phyloP scores from a whole-genome alignment of 2,888 invertebrate species.

The Drosophila birchii region DNA sequence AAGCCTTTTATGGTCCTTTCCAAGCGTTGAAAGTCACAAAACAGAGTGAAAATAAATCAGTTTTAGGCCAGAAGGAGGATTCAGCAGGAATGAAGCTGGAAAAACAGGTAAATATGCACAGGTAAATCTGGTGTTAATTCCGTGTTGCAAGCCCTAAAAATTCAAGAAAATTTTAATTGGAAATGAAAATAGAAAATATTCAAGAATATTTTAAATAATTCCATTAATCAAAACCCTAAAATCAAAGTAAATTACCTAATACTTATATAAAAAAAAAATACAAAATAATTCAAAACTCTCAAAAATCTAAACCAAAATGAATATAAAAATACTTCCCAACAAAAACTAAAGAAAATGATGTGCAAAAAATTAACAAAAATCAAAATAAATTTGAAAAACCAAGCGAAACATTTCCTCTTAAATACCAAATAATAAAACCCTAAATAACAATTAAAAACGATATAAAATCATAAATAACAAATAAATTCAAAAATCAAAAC shows the following conservation, averaged over 20 bases:
- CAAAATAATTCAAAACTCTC: background rate
- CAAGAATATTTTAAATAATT: too few species aligned
- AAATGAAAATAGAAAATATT: background rate
- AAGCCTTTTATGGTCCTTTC: slow-evolving; percentile 59
- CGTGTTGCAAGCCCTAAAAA: background rate
- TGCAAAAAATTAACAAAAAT: background rate
- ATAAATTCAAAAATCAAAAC: slow-evolving; percentile 1
- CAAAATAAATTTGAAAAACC: background rate
- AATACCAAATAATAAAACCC: background rate
- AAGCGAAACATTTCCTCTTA: too few species aligned
- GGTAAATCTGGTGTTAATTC: slow-evolving; percentile 21
- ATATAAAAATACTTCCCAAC: rapidly evolving
- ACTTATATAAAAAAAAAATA: background rate
- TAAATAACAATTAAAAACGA: background rate
- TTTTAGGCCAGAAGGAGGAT: slow-evolving; percentile 14
- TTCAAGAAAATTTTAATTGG: background rate
- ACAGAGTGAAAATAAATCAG: slow-evolving; percentile 12
- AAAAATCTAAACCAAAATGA: background rate
- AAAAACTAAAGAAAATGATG: background rate
- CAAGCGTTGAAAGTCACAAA: slow-evolving; percentile 74
- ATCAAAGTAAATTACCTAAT: background rate
- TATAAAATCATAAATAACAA: background rate
- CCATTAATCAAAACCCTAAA: too few species aligned
- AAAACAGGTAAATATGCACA: slow-evolving; percentile 41
- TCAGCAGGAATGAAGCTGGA: slow-evolving; percentile 22